phyloP scores from a whole-genome alignment of 2,888 invertebrate genomes.

The Gnatocerus cornutus region DNA sequence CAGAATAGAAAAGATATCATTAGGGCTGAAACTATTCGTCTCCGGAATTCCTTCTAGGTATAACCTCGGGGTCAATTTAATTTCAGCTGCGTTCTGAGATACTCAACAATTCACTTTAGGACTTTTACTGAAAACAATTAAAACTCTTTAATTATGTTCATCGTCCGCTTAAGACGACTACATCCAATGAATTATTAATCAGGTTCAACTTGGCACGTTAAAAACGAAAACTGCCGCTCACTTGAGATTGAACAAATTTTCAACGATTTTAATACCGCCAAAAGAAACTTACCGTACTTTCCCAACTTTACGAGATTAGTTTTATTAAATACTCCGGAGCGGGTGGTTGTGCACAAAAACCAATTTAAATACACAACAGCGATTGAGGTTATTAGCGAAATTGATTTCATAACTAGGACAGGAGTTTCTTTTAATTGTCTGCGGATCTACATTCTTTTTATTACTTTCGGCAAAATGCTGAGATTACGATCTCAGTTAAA shows the following conservation, averaged over 20 bases:
- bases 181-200: constrained; percentile 41
- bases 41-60: constrained; percentile 28
- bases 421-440: too few species aligned
- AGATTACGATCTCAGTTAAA: too few species aligned
- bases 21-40: constrained; percentile 27
- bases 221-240: constrained; percentile 18
- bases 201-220: constrained; percentile 23
- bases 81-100: constrained; percentile 31
- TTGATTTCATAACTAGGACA: too few species aligned
- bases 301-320: constrained; percentile 22
- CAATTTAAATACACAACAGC: constrained; percentile 13
- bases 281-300: constrained; percentile 5
- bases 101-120: constrained; percentile 39
- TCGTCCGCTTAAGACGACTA: constrained; percentile 28
- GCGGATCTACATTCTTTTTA: too few species aligned
- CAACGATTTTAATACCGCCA: constrained; percentile 10
- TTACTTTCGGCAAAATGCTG: too few species aligned
- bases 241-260: constrained; percentile 34
- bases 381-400: too few species aligned
- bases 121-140: constrained; percentile 42
- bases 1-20: constrained; percentile 33
- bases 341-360: constrained; percentile 1
- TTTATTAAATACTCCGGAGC: constrained; percentile 27
- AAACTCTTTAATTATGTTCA: constrained; percentile 45
- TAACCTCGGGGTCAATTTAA: constrained; percentile 23